Percentiles rank a stretch among this genome's conserved stretches.
Conservation (phyloP, 2,888 invertebrate species). For the Biston stratarius region DNA sequence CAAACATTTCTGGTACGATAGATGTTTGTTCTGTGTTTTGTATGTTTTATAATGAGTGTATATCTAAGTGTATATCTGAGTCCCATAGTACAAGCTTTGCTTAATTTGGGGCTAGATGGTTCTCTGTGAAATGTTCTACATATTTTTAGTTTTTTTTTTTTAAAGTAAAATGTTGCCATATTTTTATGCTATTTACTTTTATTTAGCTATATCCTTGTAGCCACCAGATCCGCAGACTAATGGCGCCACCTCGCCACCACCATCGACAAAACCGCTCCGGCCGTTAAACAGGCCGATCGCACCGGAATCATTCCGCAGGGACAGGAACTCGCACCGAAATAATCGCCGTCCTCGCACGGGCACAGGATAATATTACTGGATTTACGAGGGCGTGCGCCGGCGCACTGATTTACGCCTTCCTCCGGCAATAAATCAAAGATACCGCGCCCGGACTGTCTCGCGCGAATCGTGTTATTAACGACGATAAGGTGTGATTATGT, state of each 20-base stretch:
- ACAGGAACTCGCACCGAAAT: slow-evolving; percentile 43
- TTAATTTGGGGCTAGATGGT: no score
- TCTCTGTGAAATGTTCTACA: no score
- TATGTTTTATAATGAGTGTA: no score
- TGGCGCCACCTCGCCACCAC: background rate
- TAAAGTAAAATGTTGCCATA: no score
- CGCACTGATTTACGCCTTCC: slow-evolving; percentile 83
- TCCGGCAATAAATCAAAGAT: slow-evolving; percentile 41
- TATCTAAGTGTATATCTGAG: no score
- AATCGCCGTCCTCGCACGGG: slow-evolving; percentile 39
- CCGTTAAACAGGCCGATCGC: slow-evolving; percentile 11
- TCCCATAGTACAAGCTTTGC: no score
- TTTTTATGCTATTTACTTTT: background rate
- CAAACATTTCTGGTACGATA: no score
- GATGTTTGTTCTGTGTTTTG: no score
- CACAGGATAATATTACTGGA: slow-evolving; percentile 74
- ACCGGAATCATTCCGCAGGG: slow-evolving; percentile 27
- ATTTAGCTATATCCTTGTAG: no score
- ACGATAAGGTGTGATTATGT: slow-evolving; percentile 13
- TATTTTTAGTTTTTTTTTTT: no score
- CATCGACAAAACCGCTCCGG: slow-evolving; percentile 8
- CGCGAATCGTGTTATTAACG: slow-evolving; percentile 15
- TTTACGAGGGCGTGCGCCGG: slow-evolving; percentile 80
- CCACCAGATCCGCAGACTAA: background rate
- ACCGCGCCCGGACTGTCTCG: slow-evolving; percentile 16